A percentile compares a stretch with the other conserved stretches of the same genome.
phyloP scores from a whole-genome alignment of 2,797 vertebrate species.

The Hirundo rustica region DNA sequence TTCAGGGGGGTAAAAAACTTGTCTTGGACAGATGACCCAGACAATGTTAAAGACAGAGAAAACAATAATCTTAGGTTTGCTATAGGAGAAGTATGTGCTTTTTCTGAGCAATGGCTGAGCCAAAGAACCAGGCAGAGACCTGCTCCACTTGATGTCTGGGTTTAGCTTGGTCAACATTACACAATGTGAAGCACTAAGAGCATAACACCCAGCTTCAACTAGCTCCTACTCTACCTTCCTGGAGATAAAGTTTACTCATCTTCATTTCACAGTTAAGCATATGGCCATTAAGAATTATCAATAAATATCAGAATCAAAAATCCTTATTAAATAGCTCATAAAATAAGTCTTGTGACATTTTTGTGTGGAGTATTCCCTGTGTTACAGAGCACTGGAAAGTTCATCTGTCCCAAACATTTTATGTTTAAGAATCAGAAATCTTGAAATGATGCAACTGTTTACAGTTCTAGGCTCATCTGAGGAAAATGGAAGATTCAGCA shows the following conservation, averaged over 20 bases:
- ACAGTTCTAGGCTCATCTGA: background rate
- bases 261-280: background rate
- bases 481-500: background rate
- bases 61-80: background rate
- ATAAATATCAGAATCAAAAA: background rate
- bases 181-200: background rate
- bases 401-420: background rate
- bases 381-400: background rate
- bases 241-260: background rate
- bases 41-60: background rate
- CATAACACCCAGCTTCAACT: background rate
- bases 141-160: background rate
- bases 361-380: background rate
- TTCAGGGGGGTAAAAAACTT: background rate
- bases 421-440: background rate
- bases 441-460: background rate
- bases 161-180: background rate
- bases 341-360: background rate
- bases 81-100: background rate
- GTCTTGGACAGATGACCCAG: background rate
- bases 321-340: background rate
- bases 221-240: background rate
- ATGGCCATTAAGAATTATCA: background rate
- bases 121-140: background rate
- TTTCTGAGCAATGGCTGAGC: background rate